Evolutionary conservation across 2,797 vertebrate species (phyloP).

Genomic region (Pseudochirops cupreus): DNA sequence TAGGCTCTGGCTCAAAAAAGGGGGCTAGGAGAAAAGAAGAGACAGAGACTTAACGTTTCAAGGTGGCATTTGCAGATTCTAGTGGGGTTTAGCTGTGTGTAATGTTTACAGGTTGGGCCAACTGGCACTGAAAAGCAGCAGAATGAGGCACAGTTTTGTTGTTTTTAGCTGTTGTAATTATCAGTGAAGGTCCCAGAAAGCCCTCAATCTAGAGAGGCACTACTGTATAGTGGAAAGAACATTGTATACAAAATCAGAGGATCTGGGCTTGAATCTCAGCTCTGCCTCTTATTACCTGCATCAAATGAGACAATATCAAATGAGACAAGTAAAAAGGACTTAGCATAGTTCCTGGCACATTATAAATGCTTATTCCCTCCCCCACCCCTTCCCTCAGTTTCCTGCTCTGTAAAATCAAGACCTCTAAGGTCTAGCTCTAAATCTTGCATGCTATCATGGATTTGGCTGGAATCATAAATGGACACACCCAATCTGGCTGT

Average conservation of each 20-base stretch:
- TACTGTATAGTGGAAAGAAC: not conserved
- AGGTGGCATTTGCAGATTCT: constrained; percentile 21
- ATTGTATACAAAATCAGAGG: not conserved
- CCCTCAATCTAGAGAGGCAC: not conserved
- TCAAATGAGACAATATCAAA: not conserved
- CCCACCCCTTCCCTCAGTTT: not conserved
- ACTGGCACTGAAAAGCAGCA: constrained; percentile 15
- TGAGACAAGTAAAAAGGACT: not conserved
- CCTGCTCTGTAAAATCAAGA: not conserved
- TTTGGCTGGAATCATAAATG: not conserved
- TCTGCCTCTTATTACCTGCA: not conserved
- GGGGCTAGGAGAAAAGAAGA: constrained; percentile 83
- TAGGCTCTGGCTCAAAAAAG: constrained; percentile 83
- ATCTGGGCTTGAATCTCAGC: not conserved
- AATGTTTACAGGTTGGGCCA: constrained; percentile 10
- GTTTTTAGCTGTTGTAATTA: constrained; percentile 30
- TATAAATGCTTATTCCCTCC: not conserved
- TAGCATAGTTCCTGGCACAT: not conserved
- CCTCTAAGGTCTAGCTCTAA: not conserved
- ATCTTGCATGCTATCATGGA: not conserved
- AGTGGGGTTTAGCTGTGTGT: constrained; percentile 15
- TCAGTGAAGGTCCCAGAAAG: constrained; percentile 33
- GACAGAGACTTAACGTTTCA: constrained; percentile 26
- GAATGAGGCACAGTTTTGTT: constrained; percentile 1
- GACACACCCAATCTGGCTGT: not conserved